Evolutionary conservation across 2,888 invertebrate genomes (phyloP), one percentile per base, ranked within the genome.

Genomic region (Sinodicranocentrus sp.): DNA sequence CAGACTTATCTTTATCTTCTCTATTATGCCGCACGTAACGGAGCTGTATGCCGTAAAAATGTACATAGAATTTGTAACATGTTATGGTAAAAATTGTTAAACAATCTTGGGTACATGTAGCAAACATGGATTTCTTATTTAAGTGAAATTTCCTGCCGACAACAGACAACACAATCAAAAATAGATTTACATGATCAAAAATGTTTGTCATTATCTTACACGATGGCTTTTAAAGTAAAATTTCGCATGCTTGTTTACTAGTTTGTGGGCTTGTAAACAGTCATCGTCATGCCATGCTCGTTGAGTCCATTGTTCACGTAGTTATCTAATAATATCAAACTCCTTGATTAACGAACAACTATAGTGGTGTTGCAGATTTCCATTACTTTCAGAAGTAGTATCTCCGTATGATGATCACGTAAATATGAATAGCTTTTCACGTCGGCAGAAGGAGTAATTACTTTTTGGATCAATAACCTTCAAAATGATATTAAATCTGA

Each of bases 61-160:
- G 6, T 8, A 39, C 39, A 8, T 5, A 39, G 13, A 13, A 39
- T 13, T 8, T 39, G 5, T 13, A 39, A 8, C 13, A 48, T 3
- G n/a, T 48, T 48, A n/a, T n/a, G n/a, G 48, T 48, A 48, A 48
- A 48, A 48, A 48, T 48, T 48, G 15, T 48, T 48, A n/a, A n/a
- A 6, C 13, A 48, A 48, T n/a, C 2, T 5, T 48, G 13, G 48
- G 2, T 48, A 48, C 48, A 48, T 48, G 48, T n/a, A 48, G n/a
- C 48, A 2, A 48, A 15, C 48, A 48, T n/a, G 48, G 15, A 48
- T 48, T n/a, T 48, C 48, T 48, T 48, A 48, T 48, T 48, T 48
- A 48, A 48, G 48, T 48, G 48, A 48, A 48, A 48, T 48, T 48
- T 48, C 48, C 48, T 48, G 2, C n/a, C 48, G 48, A 48, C 10